Base-by-base conservation (phyloP, 2,113 vertebrate species). In the Sisor rabdophorus region DNA sequence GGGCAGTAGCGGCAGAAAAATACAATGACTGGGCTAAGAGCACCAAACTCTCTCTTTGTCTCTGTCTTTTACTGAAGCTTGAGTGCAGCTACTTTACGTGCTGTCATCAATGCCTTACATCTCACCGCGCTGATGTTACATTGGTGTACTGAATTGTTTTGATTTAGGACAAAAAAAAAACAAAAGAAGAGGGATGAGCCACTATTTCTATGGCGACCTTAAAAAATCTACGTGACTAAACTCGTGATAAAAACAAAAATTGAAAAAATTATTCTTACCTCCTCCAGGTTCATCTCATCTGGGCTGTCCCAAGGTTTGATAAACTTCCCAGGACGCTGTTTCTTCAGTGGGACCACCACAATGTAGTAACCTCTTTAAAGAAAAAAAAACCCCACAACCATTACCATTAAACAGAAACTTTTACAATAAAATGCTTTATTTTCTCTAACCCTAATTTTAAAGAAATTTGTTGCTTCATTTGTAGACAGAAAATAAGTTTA, bases 231-330 rank as follows among this genome's bases (percentile, higher is more conserved):
- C 1, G 44, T 10, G 9, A 15, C 15, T 68, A 44, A 68, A 50
- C 22, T 68, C 19, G 17, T 11, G 22, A 28, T 48, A 11, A 64
- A 64, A n/a, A 36, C 3, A 1, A 36, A 3, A 36, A 20, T 32
- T 11, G 20, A 11, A 32, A 24, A 16, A 0, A 16, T 76, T 22
- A 15, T 78, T 98, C 96, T 94, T 98, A 99, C 97, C 95, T 99
- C 97, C 82, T 98, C 97, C 82, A 98, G 87, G 86, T 98, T 96
- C 97, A 99, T 98, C 88, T 98, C 97, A 83, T 98, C 97, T 0
- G 97, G 97, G 88, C 89, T 98, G 81, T 98, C 96, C 94, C 94
- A 97, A 11, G 93, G 95, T 86, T 97, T 99, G 86, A 95, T 87
- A 86, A 98, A 98, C 87, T 98, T 98, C 76, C 97, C 97, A 48